phyloP scores from a whole-genome alignment of 2,888 invertebrate genomes.

The Microplitis deprimator region DNA sequence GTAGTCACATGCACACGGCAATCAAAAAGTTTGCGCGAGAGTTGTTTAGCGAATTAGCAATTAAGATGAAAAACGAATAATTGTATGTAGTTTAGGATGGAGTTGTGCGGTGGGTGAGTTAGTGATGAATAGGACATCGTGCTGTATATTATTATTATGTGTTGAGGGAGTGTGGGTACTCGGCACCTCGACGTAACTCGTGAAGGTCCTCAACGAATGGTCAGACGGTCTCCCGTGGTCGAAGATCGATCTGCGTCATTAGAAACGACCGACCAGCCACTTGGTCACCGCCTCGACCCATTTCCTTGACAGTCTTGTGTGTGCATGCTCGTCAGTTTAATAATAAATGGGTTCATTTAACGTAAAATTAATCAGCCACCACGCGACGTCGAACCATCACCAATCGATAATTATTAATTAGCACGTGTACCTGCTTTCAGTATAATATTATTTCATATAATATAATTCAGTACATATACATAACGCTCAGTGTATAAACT shows the following conservation, averaged over 20 bases:
- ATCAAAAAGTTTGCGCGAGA: not conserved
- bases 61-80: not conserved
- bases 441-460: not conserved
- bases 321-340: conserved; percentile 12
- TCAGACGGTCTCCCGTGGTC: conserved; percentile 31
- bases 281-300: conserved; percentile 39
- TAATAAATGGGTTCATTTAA: conserved; percentile 39
- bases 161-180: not conserved
- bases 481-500: conserved; percentile 1
- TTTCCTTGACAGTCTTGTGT: conserved; percentile 40
- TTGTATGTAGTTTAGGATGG: not conserved
- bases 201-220: conserved; percentile 20
- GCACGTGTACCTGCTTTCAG: not conserved
- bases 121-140: not conserved
- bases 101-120: not conserved
- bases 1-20: not conserved
- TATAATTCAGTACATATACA: not conserved
- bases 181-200: not conserved
- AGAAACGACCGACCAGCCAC: conserved; percentile 11
- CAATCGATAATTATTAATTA: conserved; percentile 42
- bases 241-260: conserved; percentile 36
- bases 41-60: not conserved
- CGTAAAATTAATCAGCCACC: conserved; percentile 34
- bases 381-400: not conserved
- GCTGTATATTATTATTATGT: not conserved